A percentile compares a stretch with the other conserved stretches of the same genome.
These are phyloP conservation scores for Platyscapa corneri DNA, from an alignment of 1,140 invertebrate genomes.

Conservation along the genomic window DNA sequence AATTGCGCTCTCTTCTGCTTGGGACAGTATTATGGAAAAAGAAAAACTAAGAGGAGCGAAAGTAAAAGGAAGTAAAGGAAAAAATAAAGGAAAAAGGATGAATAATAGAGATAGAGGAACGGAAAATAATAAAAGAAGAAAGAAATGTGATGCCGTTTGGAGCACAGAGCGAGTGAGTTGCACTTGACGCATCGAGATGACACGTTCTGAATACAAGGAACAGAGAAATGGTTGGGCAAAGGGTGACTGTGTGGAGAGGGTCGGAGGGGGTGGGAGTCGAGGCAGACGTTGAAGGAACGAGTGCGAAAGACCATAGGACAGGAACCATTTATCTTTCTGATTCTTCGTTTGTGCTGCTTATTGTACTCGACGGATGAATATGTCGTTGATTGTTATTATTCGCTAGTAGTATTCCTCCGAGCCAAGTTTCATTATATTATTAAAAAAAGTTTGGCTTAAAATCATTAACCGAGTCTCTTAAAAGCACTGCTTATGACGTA, in stretches of 20 bases:
- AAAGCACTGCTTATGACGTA: too few relatives aligned
- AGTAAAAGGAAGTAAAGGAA: background rate
- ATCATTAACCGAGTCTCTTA: too few relatives aligned
- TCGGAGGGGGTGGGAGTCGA: background rate
- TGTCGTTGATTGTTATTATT: too few relatives aligned
- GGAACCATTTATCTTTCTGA: conserved; percentile 12
- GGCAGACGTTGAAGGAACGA: background rate
- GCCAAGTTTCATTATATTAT: too few relatives aligned
- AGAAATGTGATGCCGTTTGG: conserved; percentile 12
- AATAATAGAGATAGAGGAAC: conserved; percentile 23
- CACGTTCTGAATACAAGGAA: conserved; percentile 3
- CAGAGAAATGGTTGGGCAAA: too few relatives aligned
- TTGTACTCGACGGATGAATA: background rate
- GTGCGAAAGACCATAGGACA: background rate
- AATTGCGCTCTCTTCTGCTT: background rate
- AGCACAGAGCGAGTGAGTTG: too few relatives aligned
- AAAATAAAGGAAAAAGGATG: too few relatives aligned
- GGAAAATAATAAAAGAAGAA: background rate
- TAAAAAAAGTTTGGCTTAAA: background rate
- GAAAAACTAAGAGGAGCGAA: too few relatives aligned
- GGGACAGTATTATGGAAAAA: background rate
- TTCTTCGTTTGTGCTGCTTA: background rate
- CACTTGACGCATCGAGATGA: conserved; percentile 67
- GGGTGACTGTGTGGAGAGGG: too few relatives aligned
- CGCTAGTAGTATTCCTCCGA: too few relatives aligned